Evolutionary conservation across 2,797 vertebrate species (phyloP).

Genomic region (Onychomys leucogaster): DNA sequence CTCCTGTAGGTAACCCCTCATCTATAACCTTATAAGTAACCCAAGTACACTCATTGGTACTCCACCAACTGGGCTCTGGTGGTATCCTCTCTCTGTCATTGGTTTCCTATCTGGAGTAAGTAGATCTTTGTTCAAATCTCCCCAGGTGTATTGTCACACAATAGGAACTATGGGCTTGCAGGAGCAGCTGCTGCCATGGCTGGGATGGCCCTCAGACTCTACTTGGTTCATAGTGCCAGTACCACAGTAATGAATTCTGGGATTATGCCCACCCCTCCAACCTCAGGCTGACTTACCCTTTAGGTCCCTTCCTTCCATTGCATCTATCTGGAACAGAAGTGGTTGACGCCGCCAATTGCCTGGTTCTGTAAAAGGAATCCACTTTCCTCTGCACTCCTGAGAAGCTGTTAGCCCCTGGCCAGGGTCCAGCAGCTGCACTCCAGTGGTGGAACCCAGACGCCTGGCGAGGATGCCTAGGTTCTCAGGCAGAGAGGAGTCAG

Average conservation of each 20-base stretch:
- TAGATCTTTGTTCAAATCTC: not conserved
- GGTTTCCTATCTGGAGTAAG: not conserved
- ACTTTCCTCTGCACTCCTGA: conserved; percentile 80
- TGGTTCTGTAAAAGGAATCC: conserved; percentile 79
- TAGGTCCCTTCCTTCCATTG: conserved; percentile 40
- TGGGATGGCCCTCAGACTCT: not conserved
- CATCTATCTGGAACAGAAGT: conserved; percentile 39
- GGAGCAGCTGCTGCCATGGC: not conserved
- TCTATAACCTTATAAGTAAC: not conserved
- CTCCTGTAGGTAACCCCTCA: not conserved
- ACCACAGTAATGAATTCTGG: not conserved
- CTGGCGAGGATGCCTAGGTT: conserved; percentile 82
- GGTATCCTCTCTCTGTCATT: not conserved
- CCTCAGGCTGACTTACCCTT: conserved; percentile 49
- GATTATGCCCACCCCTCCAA: not conserved
- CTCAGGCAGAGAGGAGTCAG: conserved; percentile 83
- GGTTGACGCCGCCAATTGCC: conserved; percentile 29
- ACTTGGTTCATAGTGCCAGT: not conserved
- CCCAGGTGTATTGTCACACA: not conserved
- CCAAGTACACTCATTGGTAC: not conserved
- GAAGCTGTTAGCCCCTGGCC: conserved; percentile 85
- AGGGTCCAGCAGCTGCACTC: conserved; percentile 80
- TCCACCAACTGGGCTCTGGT: too few species aligned
- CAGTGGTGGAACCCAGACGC: conserved; percentile 85
- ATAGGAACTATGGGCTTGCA: not conserved